Base-by-base conservation (phyloP, 37 sponge, comb jelly and placozoan genomes). In the Lycopodina hypogea region DNA sequence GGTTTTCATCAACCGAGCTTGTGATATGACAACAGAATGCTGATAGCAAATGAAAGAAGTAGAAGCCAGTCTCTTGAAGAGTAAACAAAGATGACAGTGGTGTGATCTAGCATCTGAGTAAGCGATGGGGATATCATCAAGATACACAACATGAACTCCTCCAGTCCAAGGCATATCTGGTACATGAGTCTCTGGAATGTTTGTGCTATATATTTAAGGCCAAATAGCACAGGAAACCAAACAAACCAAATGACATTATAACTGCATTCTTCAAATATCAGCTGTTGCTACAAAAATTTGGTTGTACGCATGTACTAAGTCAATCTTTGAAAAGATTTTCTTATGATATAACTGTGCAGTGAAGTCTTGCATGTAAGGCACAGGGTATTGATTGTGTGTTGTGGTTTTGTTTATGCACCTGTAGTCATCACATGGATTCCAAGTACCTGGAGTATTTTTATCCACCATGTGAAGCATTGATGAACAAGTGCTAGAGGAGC, bases 361-460 rank as follows among this genome's bases (percentile, higher is more conserved):
- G 34, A 82, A 88, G 35, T 88, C 78, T 50, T 88, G 83, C 21
- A 88, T 60, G 39, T 88, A 83, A 1, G 83, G 88, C 28, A 88
- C 71, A 29, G 88, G 88, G 34, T 88, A 88, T 15, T 74, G 53
- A 62, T 88, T 84, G 0, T 74, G 81, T 9, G 9, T 79, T 68
- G 48, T 70, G 81, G 74, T 42, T 19, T 76, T 56, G 71, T 89
- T 89, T 24, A 88, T 69, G 1, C 72, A 64, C 21, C 83, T 52
- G 52, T 88, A 88, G 53, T 83, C 89, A 36, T 75, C 89, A 71
- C 89, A 82, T 11, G 83, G 89, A 29, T 79, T 68, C 89, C 89
- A 82, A 60, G 77, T 78, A 17, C 89, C 89, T 1, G 83, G n/a
- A 37, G 48, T 45, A 4, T 45, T n/a, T 70, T 80, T 87, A 1